Base-by-base conservation (phyloP, 2,797 vertebrate genomes). In the Sitta carolinensis region DNA sequence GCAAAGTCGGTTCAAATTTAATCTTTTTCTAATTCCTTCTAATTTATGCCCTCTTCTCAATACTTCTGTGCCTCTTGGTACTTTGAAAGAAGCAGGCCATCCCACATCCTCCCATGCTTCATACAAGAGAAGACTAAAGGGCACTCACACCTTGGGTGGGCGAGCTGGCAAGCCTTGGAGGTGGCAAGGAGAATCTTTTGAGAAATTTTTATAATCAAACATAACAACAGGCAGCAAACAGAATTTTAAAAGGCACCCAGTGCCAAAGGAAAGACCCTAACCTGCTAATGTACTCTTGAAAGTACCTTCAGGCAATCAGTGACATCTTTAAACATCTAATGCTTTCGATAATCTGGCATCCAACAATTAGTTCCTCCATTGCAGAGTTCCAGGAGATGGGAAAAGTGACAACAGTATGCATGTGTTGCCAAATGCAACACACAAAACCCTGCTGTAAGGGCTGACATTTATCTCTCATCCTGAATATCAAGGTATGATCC, bases 281-380 rank as follows among this genome's bases (percentile, higher is more conserved):
- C 59, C 68, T 62, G 47, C 29, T 90, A 61, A 90, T 6, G 5
- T 64, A 23, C 52, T 95, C 62, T 77, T 75, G 76, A 90, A 92
- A 97, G 89, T 81, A 68, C 67, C 81, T 87, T 57, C 84, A 80
- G 90, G 93, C 89, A 85, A 62, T 69, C 51, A 54, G 47, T 42
- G 59, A 86, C 74, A 88, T 70, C 52, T 87, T 91, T 89, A 90
- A 93, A 64, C 21, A 89, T 50, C 42, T 61, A 86, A 79, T 29
- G 61, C 38, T 92, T 91, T 50, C 67, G 67, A 93, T 84, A 91
- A 88, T 69, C 80, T 50, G 73, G 42, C 55, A 84, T 61, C 23
- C 83, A 82, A 64, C 67, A 76, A 78, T 52, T 19, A 57, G 69
- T 81, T 79, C 36, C 54, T 79, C 77, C 74, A 70, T 2, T 63